A percentile compares a stretch with the other conserved stretches of the same genome.
These are phyloP conservation scores for Lamellibrachia luymesi DNA, from an alignment of 1,140 invertebrate genomes.

Conservation along the genomic window DNA sequence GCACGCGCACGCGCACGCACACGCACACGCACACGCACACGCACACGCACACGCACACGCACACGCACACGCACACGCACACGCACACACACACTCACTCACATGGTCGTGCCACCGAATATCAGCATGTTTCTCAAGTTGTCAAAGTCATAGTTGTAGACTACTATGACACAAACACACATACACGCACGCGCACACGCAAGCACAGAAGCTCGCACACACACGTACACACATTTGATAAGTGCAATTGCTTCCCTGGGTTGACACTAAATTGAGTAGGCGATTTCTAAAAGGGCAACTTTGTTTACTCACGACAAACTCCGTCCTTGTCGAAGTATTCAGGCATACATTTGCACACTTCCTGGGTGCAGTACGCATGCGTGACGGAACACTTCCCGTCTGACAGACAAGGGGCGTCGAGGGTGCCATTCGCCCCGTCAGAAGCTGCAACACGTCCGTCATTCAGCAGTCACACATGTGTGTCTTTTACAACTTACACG, in stretches of 20 bases:
- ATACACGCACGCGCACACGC: too few relatives aligned
- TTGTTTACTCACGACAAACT: background rate
- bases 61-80: too few relatives aligned
- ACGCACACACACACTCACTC: too few relatives aligned
- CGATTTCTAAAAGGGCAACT: background rate
- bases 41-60: too few relatives aligned
- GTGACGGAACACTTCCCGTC: constrained; percentile 9
- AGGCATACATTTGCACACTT: constrained; percentile 20
- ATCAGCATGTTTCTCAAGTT: too few relatives aligned
- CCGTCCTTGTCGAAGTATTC: constrained; percentile 18
- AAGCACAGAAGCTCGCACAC: too few relatives aligned
- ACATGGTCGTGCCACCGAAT: too few relatives aligned
- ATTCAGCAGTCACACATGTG: background rate
- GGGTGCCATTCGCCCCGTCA: constrained; percentile 6
- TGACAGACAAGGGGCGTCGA: constrained; percentile 13
- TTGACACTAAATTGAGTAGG: background rate
- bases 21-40: too few relatives aligned
- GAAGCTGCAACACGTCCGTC: constrained; percentile 10
- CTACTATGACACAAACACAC: too few relatives aligned
- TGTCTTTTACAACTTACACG: background rate
- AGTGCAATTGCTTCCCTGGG: background rate
- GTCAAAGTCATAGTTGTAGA: too few relatives aligned
- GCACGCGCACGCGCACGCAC: too few relatives aligned
- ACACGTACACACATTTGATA: too few relatives aligned
- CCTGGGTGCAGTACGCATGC: constrained; percentile 19